Evolutionary conservation across 1,140 invertebrate genomes (phyloP), one percentile per base, ranked within the genome.

Genomic region (roundworm (Caenorhabditis elegans)): DNA sequence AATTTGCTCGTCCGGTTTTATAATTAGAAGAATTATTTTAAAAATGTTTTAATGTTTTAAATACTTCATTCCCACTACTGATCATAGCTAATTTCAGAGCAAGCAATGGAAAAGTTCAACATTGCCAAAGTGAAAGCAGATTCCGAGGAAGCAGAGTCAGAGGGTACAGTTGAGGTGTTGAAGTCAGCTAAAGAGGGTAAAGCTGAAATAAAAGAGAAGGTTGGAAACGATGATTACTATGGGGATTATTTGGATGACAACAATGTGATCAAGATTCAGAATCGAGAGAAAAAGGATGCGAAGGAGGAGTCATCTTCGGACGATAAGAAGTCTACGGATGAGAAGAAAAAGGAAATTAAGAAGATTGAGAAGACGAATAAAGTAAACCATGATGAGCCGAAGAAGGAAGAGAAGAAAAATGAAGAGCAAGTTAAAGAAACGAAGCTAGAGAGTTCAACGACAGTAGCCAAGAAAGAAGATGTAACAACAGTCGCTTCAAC

Each of bases 201-300:
- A 70, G 19, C 60, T 31, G 60, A 70, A 70, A 70, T 22, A 34
- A 70, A 70, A 70, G 60, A 70, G 60, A 70, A 70, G 60, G 60
- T 70, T 70, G 60, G 60, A 31, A 34, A 70, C 60, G 60, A 70
- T 70, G 60, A 70, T 70, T 70, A 70, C 60, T 70, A 70, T 70
- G 60, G 60, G 60, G 60, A 70, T 70, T 70, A 70, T 70, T 70
- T 70, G 60, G 60, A 70, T 70, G 60, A 70, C 34, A 70, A 39
- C 60, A 70, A 70, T 70, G 60, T 70, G 60, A 70, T 70, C 60
- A 70, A 70, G 60, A 34, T 70, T 70, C 60, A 70, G 60, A 70
- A 70, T 70, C 60, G 60, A 70, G 34, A 70, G 60, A 43, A 70
- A 70, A 39, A 39, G 60, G 60, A 60, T 31, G 53, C 28, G 26